Base-by-base conservation (phyloP, 2,113 vertebrate species). In the Embiotoca jacksoni region DNA sequence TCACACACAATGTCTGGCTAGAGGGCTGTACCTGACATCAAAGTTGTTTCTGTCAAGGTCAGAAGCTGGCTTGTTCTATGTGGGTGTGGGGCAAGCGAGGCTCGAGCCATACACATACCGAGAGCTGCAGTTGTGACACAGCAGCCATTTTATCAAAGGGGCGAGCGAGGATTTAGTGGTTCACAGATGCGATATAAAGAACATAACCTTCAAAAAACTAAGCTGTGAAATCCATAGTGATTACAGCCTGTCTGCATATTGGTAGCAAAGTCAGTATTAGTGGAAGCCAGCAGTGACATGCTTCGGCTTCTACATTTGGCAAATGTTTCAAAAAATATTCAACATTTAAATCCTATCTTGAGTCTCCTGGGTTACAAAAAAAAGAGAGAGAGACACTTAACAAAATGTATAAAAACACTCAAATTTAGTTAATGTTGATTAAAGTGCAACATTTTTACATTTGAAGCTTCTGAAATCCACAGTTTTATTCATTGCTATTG, bases 41-140 rank as follows among this genome's bases (percentile, higher is more conserved):
- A 76, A 88, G 75, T 53, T 39, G 81, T 74, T 77, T 69, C 66
- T 76, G 68, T 74, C 75, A 79, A 89, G 90, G 86, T 91, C 84
- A 78, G 37, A 69, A 52, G 62, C 83, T 78, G 52, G 57, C 80
- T 59, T 39, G 78, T 54, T 86, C 44, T 76, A 4, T 58, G 66
- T 58, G 53, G 56, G 72, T 47, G 82, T 31, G 41, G 44, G 73
- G 75, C 58, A 73, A 74, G 69, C 76, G 39, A 75, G 46, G 54
- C 11, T 59, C 14, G 0, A 7, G 50, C 11, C 41, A 3, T 7
- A 56, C 56, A 72, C 74, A 70, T 0, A 54, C 41, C 13, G 53
- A 66, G 41, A 47, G 16, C 72, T 63, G 57, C 53, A 59, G 69
- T 72, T 77, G 58, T 81, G 69, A 75, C 75, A 74, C 77, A 62